Evolutionary conservation across 2,797 vertebrate genomes (phyloP).

Genomic region (Crypturellus tataupa): DNA sequence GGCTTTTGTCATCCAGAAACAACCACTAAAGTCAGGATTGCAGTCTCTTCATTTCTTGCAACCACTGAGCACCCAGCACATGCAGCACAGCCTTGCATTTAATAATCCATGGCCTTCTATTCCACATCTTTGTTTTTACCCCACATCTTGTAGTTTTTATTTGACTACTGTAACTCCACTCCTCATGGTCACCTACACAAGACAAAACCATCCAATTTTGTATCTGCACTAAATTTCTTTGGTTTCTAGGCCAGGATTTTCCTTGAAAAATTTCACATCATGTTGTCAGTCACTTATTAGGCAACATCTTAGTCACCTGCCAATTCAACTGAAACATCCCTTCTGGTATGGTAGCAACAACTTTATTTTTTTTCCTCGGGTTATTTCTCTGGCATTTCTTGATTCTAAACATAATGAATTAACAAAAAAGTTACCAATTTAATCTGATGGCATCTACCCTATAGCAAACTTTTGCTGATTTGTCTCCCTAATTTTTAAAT

Average conservation of each 20-base stretch:
- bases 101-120: not conserved
- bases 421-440: not conserved
- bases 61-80: not conserved
- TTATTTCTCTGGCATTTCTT: not conserved
- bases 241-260: not conserved
- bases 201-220: not conserved
- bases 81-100: not conserved
- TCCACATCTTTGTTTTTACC: not conserved
- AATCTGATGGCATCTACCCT: not conserved
- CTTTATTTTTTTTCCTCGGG: not conserved
- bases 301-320: not conserved
- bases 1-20: not conserved
- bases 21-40: accelerated
- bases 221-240: not conserved
- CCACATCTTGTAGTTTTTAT: not conserved
- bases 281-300: not conserved
- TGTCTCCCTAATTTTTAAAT: not conserved
- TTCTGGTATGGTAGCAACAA: not conserved
- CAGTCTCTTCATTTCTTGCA: not conserved
- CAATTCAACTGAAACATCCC: not conserved
- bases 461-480: not conserved
- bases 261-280: not conserved
- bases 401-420: not conserved
- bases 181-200: not conserved
- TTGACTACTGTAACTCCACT: not conserved